Base-by-base conservation (phyloP, 2,888 invertebrate genomes). In the Amitus sp. region DNA sequence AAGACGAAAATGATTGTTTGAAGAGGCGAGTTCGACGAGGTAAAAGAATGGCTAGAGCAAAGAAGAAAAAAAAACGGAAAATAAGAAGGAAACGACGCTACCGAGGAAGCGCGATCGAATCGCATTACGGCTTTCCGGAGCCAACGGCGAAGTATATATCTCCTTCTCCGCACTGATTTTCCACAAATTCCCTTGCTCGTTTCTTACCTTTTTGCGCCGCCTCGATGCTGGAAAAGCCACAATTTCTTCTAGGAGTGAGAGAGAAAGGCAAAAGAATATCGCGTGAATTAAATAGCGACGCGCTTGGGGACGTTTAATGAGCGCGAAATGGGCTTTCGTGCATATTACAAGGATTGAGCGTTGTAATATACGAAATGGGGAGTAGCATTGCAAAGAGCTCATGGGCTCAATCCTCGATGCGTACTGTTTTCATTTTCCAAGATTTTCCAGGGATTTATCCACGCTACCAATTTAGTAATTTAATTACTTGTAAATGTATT, bases 81-180 rank as follows among this genome's bases (percentile, higher is more conserved):
- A n/a, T n/a, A n/a, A n/a, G 42, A 30, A 45, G 27, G 5, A 30
- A 43, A 45, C 47, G 30, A 37, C 34, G 45, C 45, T 56, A 47
- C 53, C 55, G 56, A 56, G 56, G 53, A 53, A 45, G 45, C 47
- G 56, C 53, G 56, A 64, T 58, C 57, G 52, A 62, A 62, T 64
- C 50, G 53, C 59, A 47, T 43, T 43, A 53, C 30, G 47, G 34
- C 42, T 56, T 34, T 12, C 47, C 37, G 56, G 59, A 64, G 53
- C 55, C 49, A 42, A 34, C 13, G 49, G 23, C 40, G 42, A 42
- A 53, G 34, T 47, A 47, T 50, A 47, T 39, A 57, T 59, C 49
- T 52, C 45, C 47, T 46, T 55, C 27, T 58, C 50, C 20, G 33
- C 48, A 47, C 34, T 37, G 47, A 50, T 62, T 40, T 37, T 46